phyloP scores from a whole-genome alignment of 2,113 vertebrate genomes.

The Alaudala cheleensis region DNA sequence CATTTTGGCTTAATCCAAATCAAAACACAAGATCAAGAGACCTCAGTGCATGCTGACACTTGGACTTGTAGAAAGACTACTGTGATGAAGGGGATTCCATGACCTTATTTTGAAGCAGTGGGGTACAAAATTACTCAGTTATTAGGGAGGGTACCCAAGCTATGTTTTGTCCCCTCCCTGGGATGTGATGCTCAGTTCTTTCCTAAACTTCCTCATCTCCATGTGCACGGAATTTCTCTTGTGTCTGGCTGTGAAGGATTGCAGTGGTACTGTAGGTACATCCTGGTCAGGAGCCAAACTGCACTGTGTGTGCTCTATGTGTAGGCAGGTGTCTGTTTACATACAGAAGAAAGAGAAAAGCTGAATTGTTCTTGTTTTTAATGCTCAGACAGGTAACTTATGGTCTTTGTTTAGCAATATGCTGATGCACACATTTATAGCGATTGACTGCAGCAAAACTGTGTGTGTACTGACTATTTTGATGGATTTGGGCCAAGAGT shows the following conservation, averaged over 20 bases:
- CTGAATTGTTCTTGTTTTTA: not conserved
- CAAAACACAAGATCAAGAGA: not conserved
- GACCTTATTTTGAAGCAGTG: not conserved
- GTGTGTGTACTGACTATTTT: not conserved
- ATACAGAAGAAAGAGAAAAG: not conserved
- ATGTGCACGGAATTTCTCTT: not conserved
- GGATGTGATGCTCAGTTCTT: not conserved
- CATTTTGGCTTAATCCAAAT: not conserved
- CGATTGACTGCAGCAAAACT: not conserved
- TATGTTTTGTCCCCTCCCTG: not conserved
- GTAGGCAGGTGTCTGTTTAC: not conserved
- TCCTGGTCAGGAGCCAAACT: not conserved
- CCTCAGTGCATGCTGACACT: not conserved
- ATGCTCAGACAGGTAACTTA: not conserved
- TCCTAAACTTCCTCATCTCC: not conserved
- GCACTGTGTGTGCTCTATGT: not conserved
- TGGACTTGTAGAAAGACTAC: not conserved
- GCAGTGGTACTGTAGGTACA: rapidly evolving
- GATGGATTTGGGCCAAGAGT: not conserved
- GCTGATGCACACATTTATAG: not conserved
- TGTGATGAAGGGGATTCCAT: not conserved
- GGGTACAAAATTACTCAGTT: not conserved
- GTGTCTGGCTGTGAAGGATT: not conserved
- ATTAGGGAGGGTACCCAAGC: not conserved
- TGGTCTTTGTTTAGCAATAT: not conserved